Percentiles rank a stretch among this genome's conserved stretches.
phyloP scores from a whole-genome alignment of 1,140 invertebrate species.

The Drosophila novamexicana region DNA sequence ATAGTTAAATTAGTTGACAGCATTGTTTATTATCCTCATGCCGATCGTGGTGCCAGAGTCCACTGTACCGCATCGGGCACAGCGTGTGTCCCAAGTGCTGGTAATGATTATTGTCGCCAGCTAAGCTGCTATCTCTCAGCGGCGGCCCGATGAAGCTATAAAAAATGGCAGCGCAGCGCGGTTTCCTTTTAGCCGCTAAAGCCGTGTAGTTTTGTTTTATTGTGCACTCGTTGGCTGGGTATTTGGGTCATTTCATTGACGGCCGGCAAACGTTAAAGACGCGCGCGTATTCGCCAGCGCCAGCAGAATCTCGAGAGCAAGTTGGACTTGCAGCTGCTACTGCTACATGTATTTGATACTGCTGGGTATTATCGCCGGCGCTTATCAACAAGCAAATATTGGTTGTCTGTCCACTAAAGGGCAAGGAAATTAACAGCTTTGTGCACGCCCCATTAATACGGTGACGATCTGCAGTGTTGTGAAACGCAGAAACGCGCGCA shows the following conservation, averaged over 20 bases:
- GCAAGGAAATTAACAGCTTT: conserved; percentile 7
- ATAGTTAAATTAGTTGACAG: neutral
- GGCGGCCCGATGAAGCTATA: conserved; percentile 29
- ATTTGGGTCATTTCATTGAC: conserved; percentile 63
- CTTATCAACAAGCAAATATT: conserved; percentile 66
- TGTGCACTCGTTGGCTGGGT: conserved; percentile 1
- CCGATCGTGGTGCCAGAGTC: neutral
- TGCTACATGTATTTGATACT: conserved; percentile 2
- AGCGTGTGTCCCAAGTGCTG: conserved; percentile 23
- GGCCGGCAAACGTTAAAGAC: conserved; percentile 65
- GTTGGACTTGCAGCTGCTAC: neutral
- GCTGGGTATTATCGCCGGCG: conserved; percentile 24
- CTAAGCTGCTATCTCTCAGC: conserved; percentile 47
- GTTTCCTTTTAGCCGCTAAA: conserved; percentile 15
- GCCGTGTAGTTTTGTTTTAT: conserved; percentile 9
- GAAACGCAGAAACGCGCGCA: neutral
- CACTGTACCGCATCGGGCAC: neutral
- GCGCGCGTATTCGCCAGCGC: conserved; percentile 6
- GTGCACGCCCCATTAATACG: neutral
- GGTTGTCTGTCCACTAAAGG: conserved; percentile 58
- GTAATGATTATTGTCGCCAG: conserved; percentile 6
- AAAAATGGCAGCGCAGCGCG: conserved; percentile 17
- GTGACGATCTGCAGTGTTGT: neutral
- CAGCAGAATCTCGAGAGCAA: conserved; percentile 57
- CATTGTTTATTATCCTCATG: neutral